Evolutionary conservation across 2,113 vertebrate genomes (phyloP), one percentile per base, ranked within the genome.

Genomic region (Anolis sagrei): DNA sequence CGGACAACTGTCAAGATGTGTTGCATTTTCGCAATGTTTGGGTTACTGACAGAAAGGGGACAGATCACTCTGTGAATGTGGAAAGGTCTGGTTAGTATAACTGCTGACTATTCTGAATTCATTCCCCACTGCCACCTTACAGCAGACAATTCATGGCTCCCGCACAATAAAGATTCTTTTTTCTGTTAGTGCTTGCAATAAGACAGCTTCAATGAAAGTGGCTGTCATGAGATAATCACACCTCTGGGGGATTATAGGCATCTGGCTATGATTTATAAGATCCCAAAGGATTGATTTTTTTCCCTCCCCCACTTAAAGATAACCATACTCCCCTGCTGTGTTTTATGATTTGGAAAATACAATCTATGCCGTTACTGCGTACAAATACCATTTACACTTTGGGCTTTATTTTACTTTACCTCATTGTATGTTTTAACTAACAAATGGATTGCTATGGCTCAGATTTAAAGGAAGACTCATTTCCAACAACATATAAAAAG

Each of bases 261-360:
- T 93, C 92, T 93, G 90, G 83, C 90, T 90, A 85, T 82, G 84
- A 88, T 92, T 94, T 90, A 92, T 51, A 87, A 94, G 93, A 89
- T 86, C 92, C 87, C 78, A 32, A 85, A 90, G 48, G 84, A 92
- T 36, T 92, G 76, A 89, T 87, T 75, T 87, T 75, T 51, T 51
- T 58, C 49, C 74, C 72, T 83, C 87, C 75, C 66, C 29, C 76
- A 82, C 90, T 89, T 88, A 90, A 84, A 89, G 79, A 66, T 62
- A 90, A 80, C 91, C 79, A 87, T 75, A 85, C 70, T 58, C 76
- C 88, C 83, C 90, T 84, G 66, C 74, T 89, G 80, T 68, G 78
- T 76, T 91, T 93, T 86, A 80, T 82, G 77, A 81, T 73, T 93
- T 92, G 32, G 79, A 93, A 92, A 92, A 91, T 44, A 58, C 62